Evolutionary conservation across 2,113 vertebrate genomes (phyloP), one percentile per base, ranked within the genome.

Genomic region (Heteronetta atricapilla): DNA sequence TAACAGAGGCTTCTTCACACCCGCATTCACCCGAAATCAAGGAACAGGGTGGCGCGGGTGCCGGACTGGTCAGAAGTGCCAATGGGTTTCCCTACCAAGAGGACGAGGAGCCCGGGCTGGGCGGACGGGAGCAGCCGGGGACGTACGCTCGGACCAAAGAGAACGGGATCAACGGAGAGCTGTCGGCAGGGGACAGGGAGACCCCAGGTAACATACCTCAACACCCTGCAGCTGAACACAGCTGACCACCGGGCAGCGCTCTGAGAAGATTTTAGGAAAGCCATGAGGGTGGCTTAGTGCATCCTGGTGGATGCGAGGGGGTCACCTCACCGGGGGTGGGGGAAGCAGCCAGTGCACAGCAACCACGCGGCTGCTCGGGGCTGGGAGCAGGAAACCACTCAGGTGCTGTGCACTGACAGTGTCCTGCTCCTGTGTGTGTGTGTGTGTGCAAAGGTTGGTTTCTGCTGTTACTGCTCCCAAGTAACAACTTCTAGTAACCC

Each of bases 161-260:
- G 98, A 99, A 99, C 0, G 99, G 99, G 25, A 99, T 99, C 97
- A 99, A 99, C 0, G 99, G 99, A 55, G 99, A 99, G 74, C 93
- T 99, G 81, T 98, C 97, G 3, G 97, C 98, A 1, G 98, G 98
- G 58, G 99, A 98, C 58, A 98, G 98, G 82, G 98, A 99, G 94
- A 99, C 99, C 9, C 98, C 99, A 98, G 99, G 99, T 99, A 98
- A 98, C 13, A 22, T 56, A 55, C n/a, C 88, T 76, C 2, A 0
- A 4, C 6, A 68, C 36, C 73, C 64, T 6, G 3, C 77, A 52
- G 42, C 9, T 13, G 31, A 66, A 17, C 28, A 10, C 46, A 46
- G 46, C 46, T 46, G 46, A 48, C 21, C 20, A 48, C 46, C 20
- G 20, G 46, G 48, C 2, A 0, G 62, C 48, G n/a, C 66, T 94